A percentile compares a stretch with the other conserved stretches of the same genome.
Evolutionary conservation across 92 coral and sea anemone genomes (phyloP).

Genomic region (Porites evermanni): DNA sequence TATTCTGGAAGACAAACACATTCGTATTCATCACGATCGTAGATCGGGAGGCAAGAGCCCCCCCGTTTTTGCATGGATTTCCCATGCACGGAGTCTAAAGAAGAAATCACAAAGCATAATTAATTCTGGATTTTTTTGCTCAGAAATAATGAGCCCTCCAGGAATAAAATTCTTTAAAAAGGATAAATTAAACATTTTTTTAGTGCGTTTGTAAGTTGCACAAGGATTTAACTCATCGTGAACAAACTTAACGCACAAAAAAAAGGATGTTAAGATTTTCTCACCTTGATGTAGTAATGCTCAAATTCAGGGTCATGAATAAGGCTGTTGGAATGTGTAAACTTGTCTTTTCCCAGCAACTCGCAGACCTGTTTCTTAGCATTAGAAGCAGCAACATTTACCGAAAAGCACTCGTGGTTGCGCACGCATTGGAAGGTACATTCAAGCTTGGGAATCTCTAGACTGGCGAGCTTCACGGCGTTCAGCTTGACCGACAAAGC

Average conservation of each 20-base stretch:
- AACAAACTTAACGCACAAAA: not conserved
- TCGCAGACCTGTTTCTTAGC: constrained; percentile 11
- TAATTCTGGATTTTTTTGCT: too few relatives aligned
- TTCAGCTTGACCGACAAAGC: constrained; percentile 4
- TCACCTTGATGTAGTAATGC: constrained; percentile 19
- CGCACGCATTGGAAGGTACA: constrained; percentile 7
- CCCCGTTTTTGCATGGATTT: not conserved
- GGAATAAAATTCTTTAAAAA: too few relatives aligned
- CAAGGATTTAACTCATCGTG: too few relatives aligned
- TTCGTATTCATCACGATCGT: not conserved
- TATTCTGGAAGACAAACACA: not conserved
- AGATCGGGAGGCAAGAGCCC: not conserved
- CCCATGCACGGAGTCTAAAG: not conserved
- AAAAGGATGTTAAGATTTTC: not conserved
- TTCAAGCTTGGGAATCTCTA: constrained; percentile 11
- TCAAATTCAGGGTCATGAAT: not conserved
- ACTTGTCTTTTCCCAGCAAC: constrained; percentile 1
- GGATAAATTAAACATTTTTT: too few relatives aligned
- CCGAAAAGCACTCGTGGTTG: not conserved
- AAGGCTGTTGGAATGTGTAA: not conserved
- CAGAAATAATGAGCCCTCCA: too few relatives aligned
- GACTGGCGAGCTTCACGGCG: not conserved
- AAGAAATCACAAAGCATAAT: too few relatives aligned
- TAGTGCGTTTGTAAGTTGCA: too few relatives aligned
- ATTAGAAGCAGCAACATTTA: constrained; percentile 5